Evolutionary conservation across 1,140 invertebrate species (phyloP), one percentile per base, ranked within the genome.

Genomic region (Rhagoletis zephyria): DNA sequence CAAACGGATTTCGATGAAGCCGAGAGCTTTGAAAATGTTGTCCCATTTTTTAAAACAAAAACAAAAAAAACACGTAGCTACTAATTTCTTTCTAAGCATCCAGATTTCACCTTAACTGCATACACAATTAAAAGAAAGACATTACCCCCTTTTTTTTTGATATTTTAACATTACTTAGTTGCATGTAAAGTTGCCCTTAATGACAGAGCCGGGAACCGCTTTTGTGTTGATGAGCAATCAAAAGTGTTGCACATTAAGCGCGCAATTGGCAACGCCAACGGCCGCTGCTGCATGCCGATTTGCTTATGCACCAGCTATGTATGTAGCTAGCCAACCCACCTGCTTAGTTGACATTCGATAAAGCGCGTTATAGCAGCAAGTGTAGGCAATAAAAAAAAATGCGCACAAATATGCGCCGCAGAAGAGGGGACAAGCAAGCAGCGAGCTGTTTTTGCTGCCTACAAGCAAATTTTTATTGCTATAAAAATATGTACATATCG

Each of bases 161-260:
- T 74, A 14, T 74, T 74, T 42, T 48, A 48, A 51, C 70, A 74
- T 48, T 51, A 74, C 16, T 45, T 30, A 0, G 30, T 30, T n/a
- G 70, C 70, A 45, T 74, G 10, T 48, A 81, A 81, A 19, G 74
- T 81, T 81, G 74, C 74, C 74, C 74, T 51, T 81, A 81, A 81
- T 81, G 74, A 81, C 74, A 81, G 30, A 30, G 30, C 74, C 16
- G 70, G 56, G 74, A 30, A 7, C 19, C 45, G 74, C 16, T 10
- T n/a, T n/a, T 67, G 64, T 2, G 30, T 56, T 81, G 74, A 81
- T 30, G 74, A 42, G 48, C 74, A 81, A 81, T 81, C 74, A 81
- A 81, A 81, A 81, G 74, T 81, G 74, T 81, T 81, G 74, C 74
- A 81, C 48, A 81, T 81, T 81, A 59, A 51, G n/a, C 74, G 2